Conservation (phyloP, 1,140 invertebrate genomes). For the Drosophila simulans region DNA sequence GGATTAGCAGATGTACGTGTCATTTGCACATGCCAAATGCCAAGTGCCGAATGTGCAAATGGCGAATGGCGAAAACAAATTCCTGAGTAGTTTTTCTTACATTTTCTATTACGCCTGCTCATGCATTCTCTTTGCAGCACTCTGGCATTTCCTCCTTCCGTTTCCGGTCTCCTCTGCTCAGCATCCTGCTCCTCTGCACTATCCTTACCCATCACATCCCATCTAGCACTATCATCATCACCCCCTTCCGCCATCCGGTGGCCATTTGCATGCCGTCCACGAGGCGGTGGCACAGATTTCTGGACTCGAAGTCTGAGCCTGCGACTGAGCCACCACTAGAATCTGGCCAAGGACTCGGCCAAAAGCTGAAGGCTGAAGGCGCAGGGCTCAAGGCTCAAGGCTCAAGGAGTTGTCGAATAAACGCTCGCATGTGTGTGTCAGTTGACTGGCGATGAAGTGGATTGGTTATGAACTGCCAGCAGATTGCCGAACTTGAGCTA, state of each 20-base stretch:
- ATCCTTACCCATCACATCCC: conserved; percentile 5
- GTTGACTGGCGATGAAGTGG: conserved; percentile 26
- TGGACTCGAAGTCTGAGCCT: conserved; percentile 36
- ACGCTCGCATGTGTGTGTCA: conserved; percentile 8
- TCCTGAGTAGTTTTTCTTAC: conserved; percentile 45
- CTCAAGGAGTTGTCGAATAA: conserved; percentile 35
- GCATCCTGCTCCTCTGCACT: no score
- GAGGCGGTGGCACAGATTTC: conserved; percentile 32
- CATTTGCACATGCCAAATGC: conserved; percentile 43
- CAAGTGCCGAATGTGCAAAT: conserved; percentile 17
- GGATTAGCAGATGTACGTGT: conserved; percentile 52
- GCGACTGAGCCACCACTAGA: conserved; percentile 22
- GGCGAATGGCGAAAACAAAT: conserved; percentile 42
- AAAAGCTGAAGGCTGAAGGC: conserved; percentile 16
- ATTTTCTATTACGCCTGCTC: conserved; percentile 50
- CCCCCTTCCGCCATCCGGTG: neutral
- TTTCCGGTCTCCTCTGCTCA: conserved; percentile 5
- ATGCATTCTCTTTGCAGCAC: conserved; percentile 45
- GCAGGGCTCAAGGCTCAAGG: neutral
- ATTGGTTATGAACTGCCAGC: conserved; percentile 20
- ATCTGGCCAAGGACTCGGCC: conserved; percentile 25
- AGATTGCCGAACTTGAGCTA: conserved; percentile 17
- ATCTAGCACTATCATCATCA: no score
- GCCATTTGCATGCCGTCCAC: conserved; percentile 42
- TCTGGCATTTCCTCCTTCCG: conserved; percentile 34